Evolutionary conservation across 2,797 vertebrate species (phyloP).

Genomic region (Phalanger gymnotis): DNA sequence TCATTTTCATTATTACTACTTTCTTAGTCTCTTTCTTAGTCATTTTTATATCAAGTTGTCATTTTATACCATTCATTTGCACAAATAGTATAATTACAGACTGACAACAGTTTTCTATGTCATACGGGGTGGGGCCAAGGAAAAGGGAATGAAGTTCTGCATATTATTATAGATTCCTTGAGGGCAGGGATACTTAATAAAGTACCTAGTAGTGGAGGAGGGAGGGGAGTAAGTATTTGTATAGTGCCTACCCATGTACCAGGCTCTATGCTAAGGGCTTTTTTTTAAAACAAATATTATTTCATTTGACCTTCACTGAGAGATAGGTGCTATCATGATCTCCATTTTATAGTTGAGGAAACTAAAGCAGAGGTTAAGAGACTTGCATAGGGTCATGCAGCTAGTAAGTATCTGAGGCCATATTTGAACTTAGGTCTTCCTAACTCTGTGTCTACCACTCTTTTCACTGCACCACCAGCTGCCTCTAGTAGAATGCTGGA

Average conservation of each 20-base stretch:
- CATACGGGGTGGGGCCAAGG: background rate
- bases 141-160: background rate
- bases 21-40: background rate
- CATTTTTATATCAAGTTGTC: background rate
- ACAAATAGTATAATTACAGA: background rate
- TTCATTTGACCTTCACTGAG: background rate
- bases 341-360: background rate
- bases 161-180: background rate
- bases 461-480: background rate
- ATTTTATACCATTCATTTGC: background rate
- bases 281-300: background rate
- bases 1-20: background rate
- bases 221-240: background rate
- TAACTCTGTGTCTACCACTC: background rate
- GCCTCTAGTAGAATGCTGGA: background rate
- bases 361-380: background rate
- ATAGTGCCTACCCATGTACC: background rate
- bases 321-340: background rate
- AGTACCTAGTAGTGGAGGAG: background rate
- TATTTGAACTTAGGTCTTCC: background rate
- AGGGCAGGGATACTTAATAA: background rate
- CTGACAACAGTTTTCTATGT: background rate
- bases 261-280: background rate
- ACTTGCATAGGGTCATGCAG: background rate
- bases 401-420: background rate